Evolutionary conservation across 1,140 invertebrate genomes (phyloP).

Genomic region (Drosophila burlai): DNA sequence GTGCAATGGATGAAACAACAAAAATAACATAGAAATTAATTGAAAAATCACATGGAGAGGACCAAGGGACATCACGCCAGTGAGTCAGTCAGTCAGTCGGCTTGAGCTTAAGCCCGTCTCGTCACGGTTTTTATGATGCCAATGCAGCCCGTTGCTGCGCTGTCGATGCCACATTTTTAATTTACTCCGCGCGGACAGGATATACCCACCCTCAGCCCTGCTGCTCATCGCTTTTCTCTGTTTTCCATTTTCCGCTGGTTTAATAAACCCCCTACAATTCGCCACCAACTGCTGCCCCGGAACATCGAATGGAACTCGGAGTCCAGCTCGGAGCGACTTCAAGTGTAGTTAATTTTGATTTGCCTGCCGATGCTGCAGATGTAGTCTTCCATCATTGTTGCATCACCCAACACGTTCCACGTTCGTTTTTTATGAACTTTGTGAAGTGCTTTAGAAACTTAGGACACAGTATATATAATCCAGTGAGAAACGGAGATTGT

Average conservation of each 20-base stretch:
- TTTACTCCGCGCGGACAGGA: constrained; percentile 59
- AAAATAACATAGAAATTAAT: constrained; percentile 74
- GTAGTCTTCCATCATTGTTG: constrained; percentile 19
- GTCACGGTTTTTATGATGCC: constrained; percentile 70
- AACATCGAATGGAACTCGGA: constrained; percentile 20
- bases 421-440: constrained; percentile 13
- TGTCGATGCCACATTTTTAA: constrained; percentile 74
- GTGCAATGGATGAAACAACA: constrained; percentile 23
- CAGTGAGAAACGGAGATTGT: background rate
- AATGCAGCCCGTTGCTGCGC: constrained; percentile 34
- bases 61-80: background rate
- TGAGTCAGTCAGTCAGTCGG: constrained; percentile 24
- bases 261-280: constrained; percentile 72
- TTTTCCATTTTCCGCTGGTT: constrained; percentile 43
- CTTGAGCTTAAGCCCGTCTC: constrained; percentile 39
- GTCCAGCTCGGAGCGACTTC: constrained; percentile 39
- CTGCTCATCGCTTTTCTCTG: constrained; percentile 13
- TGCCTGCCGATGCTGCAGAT: constrained; percentile 37
- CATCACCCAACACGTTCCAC: constrained; percentile 4
- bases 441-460: background rate
- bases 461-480: background rate
- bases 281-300: constrained; percentile 31
- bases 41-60: constrained; percentile 71
- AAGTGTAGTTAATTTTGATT: constrained; percentile 79
- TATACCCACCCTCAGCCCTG: background rate